Percentiles rank a stretch among this genome's conserved stretches.
These are phyloP conservation scores for Coptotermes formosanus DNA, from an alignment of 1,140 invertebrate species.

Conservation along the genomic window DNA sequence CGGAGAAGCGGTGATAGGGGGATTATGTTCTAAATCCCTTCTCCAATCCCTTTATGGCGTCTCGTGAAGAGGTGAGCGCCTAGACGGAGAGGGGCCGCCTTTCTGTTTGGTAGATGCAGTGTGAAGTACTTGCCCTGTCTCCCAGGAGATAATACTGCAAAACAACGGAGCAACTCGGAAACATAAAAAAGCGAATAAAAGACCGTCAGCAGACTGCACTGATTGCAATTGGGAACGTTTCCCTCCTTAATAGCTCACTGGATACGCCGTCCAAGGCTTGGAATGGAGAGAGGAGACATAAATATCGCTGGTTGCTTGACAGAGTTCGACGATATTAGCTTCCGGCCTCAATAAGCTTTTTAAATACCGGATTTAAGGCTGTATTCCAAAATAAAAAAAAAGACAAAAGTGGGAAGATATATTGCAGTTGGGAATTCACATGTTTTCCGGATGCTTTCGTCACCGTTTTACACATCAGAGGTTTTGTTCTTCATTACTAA, in stretches of 20 bases:
- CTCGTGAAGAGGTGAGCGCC: background rate
- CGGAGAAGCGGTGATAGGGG: background rate
- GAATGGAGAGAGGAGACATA: background rate
- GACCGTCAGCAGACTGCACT: background rate
- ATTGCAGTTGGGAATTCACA: too few species aligned
- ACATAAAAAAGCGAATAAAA: background rate
- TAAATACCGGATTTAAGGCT: background rate
- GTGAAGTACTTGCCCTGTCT: constrained; percentile 10
- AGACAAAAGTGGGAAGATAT: too few species aligned
- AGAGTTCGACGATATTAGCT: background rate
- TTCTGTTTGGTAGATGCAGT: constrained; percentile 3
- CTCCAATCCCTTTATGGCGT: constrained; percentile 13
- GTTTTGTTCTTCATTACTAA: too few species aligned
- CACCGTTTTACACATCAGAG: too few species aligned
- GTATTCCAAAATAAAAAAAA: background rate
- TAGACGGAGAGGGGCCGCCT: background rate
- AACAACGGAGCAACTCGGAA: background rate
- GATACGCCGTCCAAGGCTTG: background rate
- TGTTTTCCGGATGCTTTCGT: too few species aligned
- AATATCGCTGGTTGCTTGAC: background rate
- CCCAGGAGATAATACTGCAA: background rate
- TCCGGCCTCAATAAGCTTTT: background rate
- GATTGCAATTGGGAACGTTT: background rate
- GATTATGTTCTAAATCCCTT: constrained; percentile 5
- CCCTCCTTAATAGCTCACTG: background rate